A percentile compares a stretch with the other conserved stretches of the same genome.
Conservation (phyloP, 2,113 vertebrate species). For the Zapus hudsonius region DNA sequence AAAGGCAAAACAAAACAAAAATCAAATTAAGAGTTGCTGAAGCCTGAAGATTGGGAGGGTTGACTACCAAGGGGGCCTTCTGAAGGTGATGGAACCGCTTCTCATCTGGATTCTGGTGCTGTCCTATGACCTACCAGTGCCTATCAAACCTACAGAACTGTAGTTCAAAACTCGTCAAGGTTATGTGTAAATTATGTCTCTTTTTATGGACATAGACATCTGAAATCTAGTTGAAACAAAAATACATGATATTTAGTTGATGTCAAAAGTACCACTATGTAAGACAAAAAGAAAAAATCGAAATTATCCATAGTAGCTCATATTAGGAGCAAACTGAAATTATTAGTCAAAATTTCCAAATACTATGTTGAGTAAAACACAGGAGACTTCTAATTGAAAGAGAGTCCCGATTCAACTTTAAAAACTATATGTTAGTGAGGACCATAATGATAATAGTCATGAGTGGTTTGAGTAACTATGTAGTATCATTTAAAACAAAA, state of each 20-base stretch:
- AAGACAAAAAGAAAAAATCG: background rate
- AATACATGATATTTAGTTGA: background rate
- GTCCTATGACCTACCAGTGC: background rate
- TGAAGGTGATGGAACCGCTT: background rate
- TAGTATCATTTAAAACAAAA: conserved; percentile 30
- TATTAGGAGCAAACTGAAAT: background rate
- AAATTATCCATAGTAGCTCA: background rate
- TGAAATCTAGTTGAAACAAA: background rate
- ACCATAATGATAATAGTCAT: background rate
- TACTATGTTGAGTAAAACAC: conserved; percentile 37
- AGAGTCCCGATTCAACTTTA: background rate
- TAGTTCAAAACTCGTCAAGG: background rate
- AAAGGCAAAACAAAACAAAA: background rate
- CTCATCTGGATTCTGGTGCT: background rate
- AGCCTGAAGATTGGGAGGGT: background rate
- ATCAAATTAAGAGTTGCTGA: background rate
- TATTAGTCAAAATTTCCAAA: background rate
- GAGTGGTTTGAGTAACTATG: background rate
- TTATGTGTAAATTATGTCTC: background rate
- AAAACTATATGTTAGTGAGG: background rate
- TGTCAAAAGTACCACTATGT: background rate
- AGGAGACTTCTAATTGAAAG: background rate
- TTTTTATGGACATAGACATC: background rate
- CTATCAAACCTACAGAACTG: background rate
- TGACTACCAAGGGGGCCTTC: background rate